These are phyloP conservation scores for Ageneiosus marmoratus DNA, from an alignment of 2,113 vertebrate species.

Conservation along the genomic window DNA sequence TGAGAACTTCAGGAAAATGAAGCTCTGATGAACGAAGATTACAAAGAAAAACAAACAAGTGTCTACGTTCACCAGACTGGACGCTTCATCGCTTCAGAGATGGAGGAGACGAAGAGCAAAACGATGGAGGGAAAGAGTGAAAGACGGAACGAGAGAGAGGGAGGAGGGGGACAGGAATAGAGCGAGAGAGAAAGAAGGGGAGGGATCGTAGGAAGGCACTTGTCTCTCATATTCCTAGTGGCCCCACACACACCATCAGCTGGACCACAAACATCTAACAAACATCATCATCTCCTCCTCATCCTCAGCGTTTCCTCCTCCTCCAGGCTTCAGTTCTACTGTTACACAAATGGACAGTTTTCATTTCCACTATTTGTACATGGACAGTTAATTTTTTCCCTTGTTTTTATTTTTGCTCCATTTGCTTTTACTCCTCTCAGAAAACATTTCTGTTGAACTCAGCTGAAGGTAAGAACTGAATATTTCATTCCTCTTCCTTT, in stretches of 20 bases:
- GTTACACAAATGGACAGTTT: conserved; percentile 46
- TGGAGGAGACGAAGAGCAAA: background rate
- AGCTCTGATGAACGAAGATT: too few relatives aligned
- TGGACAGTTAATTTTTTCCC: conserved; percentile 56
- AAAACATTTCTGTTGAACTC: background rate
- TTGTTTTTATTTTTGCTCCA: background rate
- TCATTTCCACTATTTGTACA: conserved; percentile 49
- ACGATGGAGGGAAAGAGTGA: background rate
- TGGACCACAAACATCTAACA: conserved; percentile 47
- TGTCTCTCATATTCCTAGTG: conserved; percentile 57
- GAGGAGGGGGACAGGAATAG: conserved; percentile 22
- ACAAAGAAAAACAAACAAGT: too few relatives aligned
- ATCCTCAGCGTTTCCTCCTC: background rate
- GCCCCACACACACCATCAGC: conserved; percentile 61
- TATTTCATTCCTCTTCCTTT: too few relatives aligned
- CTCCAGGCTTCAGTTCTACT: background rate
- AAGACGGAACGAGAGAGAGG: conserved; percentile 40
- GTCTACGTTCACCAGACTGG: conserved; percentile 17
- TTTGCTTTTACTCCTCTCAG: background rate
- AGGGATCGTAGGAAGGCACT: conserved; percentile 24
- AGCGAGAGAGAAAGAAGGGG: conserved; percentile 20
- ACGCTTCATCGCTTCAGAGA: background rate
- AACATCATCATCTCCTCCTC: conserved; percentile 32
- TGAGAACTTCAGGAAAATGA: too few relatives aligned
- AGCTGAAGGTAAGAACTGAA: conserved; percentile 58